Base-by-base conservation (phyloP, 2,888 invertebrate genomes). In the Pandemis cinnamomeana region DNA sequence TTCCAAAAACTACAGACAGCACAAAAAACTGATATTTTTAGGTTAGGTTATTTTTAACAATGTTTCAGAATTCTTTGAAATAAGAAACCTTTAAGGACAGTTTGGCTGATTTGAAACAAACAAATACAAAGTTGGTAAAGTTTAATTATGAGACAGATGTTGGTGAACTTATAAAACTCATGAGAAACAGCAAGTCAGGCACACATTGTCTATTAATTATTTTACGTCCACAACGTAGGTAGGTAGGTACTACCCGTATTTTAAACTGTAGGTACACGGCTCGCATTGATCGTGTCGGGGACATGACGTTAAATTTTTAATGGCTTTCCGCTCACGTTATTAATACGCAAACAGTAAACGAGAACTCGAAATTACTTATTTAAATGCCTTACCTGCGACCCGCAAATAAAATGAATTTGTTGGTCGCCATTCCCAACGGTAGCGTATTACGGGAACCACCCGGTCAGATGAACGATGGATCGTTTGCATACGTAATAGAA, bases 271-370 rank as follows among this genome's bases (percentile, higher is more conserved):
- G n/a, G n/a, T 67, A 67, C 53, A 53, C 41, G 36, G 27, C 7
- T 48, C 27, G 11, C 36, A 67, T 36, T 53, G 61, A 41, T 41
- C 67, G 67, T 36, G 64, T 15, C 48, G n/a, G 27, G 36, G 66
- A 66, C 66, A 64, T n/a, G 36, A 10, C 36, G 44, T 63, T 53
- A 42, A 75, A 75, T 67, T 69, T 42, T 72, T 60, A 58, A 61
- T 46, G 64, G 48, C 15, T 53, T 66, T 70, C 70, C 71, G 64
- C 41, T 53, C 67, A 41, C 51, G n/a, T 5, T 6, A 13, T 53
- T 53, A 58, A 41, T 51, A 42, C n/a, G 36, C 55, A 55, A 61
- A 41, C 42, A 41, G 61, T 36, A 36, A 60, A 60, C 36, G 60
- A 13, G 42, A 27, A 15, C 58, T 41, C 61, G n/a, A 61, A 58